Evolutionary conservation across 2,888 invertebrate genomes (phyloP).

Genomic region (Stenurella melanura): DNA sequence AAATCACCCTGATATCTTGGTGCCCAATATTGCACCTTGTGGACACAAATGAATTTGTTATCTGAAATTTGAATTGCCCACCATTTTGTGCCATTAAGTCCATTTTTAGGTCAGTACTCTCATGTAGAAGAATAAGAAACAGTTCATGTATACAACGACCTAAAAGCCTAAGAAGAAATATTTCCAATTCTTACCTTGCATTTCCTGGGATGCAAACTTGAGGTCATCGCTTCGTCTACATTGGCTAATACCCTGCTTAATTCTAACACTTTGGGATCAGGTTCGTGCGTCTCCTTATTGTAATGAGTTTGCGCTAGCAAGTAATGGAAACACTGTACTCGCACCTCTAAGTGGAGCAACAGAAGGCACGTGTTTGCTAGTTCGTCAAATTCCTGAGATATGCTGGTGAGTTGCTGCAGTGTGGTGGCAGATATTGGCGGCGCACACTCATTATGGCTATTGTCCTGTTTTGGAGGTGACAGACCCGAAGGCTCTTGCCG

Average conservation of each 20-base stretch:
- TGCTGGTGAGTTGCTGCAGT: slow-evolving; percentile 80
- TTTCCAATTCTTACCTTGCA: slow-evolving; percentile 77
- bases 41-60: too few species aligned
- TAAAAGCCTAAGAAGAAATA: too few species aligned
- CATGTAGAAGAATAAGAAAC: too few species aligned
- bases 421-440: slow-evolving; percentile 76
- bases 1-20: too few species aligned
- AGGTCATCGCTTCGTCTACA: slow-evolving; percentile 85
- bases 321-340: slow-evolving; percentile 97
- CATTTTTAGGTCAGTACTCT: too few species aligned
- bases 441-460: slow-evolving; percentile 64
- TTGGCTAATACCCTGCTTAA: slow-evolving; percentile 85
- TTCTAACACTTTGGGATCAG: slow-evolving; percentile 85
- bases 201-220: slow-evolving; percentile 85
- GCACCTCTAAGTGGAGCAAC: slow-evolving; percentile 93
- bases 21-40: too few species aligned
- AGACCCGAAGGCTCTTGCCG: slow-evolving; percentile 73
- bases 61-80: too few species aligned
- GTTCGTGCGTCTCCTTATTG: slow-evolving; percentile 84
- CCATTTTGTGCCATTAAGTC: too few species aligned
- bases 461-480: slow-evolving; percentile 70
- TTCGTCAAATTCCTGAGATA: slow-evolving; percentile 89
- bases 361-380: slow-evolving; percentile 93
- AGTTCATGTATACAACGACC: too few species aligned
- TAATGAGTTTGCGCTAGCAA: slow-evolving; percentile 75